Evolutionary conservation across 2,888 invertebrate species (phyloP).

Genomic region (Panopea generosa): DNA sequence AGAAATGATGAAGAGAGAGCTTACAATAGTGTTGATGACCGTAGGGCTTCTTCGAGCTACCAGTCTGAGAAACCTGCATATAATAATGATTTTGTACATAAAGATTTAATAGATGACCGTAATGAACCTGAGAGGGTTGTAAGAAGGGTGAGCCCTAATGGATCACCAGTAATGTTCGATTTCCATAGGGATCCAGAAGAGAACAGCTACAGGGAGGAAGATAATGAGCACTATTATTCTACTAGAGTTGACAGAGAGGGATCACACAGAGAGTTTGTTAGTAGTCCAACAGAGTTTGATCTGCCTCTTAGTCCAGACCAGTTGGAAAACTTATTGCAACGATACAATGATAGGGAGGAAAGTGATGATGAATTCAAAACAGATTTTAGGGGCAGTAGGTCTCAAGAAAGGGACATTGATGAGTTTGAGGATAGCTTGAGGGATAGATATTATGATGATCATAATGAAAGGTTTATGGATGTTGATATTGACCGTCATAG

Average conservation of each 20-base stretch:
- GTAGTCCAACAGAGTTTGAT: not conserved
- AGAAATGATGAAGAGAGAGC: too few species aligned
- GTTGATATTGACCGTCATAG: not conserved
- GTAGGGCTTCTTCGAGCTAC: too few species aligned
- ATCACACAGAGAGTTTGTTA: not conserved
- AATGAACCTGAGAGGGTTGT: not conserved
- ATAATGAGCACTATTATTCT: too few species aligned
- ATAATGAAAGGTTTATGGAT: not conserved
- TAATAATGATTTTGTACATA: too few species aligned
- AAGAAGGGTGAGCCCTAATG: not conserved
- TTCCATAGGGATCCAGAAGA: too few species aligned
- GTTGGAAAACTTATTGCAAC: not conserved
- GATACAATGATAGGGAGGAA: not conserved
- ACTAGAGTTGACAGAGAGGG: too few species aligned
- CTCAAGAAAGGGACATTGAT: constrained; percentile 1
- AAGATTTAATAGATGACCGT: too few species aligned
- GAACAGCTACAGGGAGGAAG: too few species aligned
- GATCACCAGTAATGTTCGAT: too few species aligned
- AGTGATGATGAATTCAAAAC: not conserved
- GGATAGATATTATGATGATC: constrained; percentile 12
- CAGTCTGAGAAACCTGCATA: too few species aligned
- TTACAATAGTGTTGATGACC: too few species aligned
- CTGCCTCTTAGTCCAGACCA: not conserved
- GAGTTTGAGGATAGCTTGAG: constrained; percentile 1
- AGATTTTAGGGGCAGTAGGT: not conserved